Evolutionary conservation across 2,888 invertebrate genomes (phyloP).

Genomic region (Tyria jacobaeae): DNA sequence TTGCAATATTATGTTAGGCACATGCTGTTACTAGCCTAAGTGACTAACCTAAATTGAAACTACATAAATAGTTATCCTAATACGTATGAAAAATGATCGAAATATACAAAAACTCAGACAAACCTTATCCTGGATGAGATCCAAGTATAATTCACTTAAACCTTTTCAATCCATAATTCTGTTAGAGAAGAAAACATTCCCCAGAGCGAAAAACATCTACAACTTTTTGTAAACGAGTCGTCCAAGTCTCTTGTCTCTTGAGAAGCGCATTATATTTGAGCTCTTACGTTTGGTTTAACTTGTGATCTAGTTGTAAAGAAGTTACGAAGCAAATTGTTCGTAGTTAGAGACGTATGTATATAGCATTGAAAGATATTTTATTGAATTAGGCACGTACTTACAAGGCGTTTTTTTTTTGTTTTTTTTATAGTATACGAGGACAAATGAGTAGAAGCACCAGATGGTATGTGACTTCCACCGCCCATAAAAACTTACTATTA

Average conservation of each 20-base stretch:
- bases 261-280: slow-evolving; percentile 10
- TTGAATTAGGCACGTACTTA: not conserved
- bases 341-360: not conserved
- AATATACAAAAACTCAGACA: not conserved
- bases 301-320: not conserved
- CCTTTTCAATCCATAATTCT: slow-evolving; percentile 2
- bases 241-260: slow-evolving; percentile 13
- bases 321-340: not conserved
- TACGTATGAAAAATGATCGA: no score
- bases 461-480: no score
- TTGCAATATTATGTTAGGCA: no score
- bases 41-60: no score
- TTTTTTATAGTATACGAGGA: no score
- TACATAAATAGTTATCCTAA: no score
- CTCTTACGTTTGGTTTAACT: slow-evolving; percentile 8
- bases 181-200: slow-evolving; percentile 1
- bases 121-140: slow-evolving; percentile 1
- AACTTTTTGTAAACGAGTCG: slow-evolving; percentile 14
- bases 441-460: no score
- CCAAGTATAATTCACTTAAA: slow-evolving; percentile 12
- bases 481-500: no score
- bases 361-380: not conserved
- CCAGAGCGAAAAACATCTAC: slow-evolving; percentile 1
- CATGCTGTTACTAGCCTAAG: no score
- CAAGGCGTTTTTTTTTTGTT: no score